These are phyloP conservation scores for Daphoenositta chrysoptera DNA, from an alignment of 2,113 vertebrate genomes.

Conservation along the genomic window DNA sequence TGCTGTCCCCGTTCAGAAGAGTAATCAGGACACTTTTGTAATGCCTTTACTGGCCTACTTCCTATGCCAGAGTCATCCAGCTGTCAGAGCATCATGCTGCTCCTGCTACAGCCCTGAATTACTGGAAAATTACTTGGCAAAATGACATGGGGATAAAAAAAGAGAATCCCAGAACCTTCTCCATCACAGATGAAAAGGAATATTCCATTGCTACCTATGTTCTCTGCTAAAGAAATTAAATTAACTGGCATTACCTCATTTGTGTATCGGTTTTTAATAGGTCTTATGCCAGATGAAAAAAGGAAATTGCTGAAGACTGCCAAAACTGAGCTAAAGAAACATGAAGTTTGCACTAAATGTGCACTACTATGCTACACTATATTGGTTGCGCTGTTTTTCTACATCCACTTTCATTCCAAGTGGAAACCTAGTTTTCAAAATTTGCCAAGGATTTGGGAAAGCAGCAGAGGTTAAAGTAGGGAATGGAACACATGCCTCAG, in stretches of 20 bases:
- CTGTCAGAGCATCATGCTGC: not conserved
- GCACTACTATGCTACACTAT: not conserved
- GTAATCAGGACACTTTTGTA: not conserved
- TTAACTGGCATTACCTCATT: not conserved
- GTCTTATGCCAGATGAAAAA: not conserved
- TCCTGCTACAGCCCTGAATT: constrained; percentile 7
- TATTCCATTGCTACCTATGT: not conserved
- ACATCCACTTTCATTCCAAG: not conserved
- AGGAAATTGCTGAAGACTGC: not conserved
- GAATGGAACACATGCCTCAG: not conserved
- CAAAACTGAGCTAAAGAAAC: not conserved
- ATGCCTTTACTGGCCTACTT: not conserved
- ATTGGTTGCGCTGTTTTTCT: not conserved
- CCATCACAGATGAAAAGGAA: not conserved
- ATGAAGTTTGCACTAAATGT: not conserved
- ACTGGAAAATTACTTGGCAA: constrained; percentile 38
- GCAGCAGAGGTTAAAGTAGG: not conserved
- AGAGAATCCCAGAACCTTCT: not conserved
- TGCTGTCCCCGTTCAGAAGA: not conserved
- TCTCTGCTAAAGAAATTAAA: not conserved
- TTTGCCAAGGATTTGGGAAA: constrained; percentile 10
- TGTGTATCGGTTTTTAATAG: not conserved
- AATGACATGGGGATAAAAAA: not conserved
- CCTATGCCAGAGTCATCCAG: not conserved
- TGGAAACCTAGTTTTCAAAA: not conserved